These are phyloP conservation scores for Escarpia spicata DNA, from an alignment of 2,888 invertebrate genomes.

Conservation along the genomic window DNA sequence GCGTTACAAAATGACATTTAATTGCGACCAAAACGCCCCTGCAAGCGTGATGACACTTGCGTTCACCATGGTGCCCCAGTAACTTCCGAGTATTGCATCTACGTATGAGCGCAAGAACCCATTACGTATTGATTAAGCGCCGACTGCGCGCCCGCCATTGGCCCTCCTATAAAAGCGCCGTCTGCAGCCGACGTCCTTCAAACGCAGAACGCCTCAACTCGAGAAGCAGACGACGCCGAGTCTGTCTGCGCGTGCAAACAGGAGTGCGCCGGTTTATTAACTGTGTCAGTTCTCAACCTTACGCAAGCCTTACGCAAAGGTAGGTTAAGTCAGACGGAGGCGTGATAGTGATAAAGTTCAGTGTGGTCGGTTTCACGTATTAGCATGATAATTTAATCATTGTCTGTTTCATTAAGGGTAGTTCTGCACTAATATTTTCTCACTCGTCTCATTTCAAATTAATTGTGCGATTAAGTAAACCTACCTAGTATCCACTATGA, in stretches of 20 bases:
- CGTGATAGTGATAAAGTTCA: neutral
- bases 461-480: too few species aligned
- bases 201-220: neutral
- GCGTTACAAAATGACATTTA: too few species aligned
- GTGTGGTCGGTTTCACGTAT: too few species aligned
- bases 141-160: neutral
- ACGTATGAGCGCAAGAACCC: neutral
- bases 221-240: neutral
- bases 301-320: neutral
- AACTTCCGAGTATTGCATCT: conserved; percentile 4
- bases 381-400: too few species aligned
- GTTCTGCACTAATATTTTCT: too few species aligned
- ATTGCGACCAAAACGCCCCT: too few species aligned
- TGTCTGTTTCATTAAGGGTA: too few species aligned
- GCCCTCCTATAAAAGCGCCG: neutral
- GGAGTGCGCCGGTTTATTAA: neutral
- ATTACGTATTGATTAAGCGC: neutral
- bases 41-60: neutral
- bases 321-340: neutral
- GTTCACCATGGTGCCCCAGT: neutral
- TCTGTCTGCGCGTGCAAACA: neutral
- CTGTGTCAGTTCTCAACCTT: neutral
- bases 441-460: too few species aligned
- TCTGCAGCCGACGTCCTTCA: neutral
- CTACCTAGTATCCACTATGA: too few species aligned